Evolutionary conservation across 1,140 invertebrate species (phyloP).

Genomic region (Oncopodura yosiiana): DNA sequence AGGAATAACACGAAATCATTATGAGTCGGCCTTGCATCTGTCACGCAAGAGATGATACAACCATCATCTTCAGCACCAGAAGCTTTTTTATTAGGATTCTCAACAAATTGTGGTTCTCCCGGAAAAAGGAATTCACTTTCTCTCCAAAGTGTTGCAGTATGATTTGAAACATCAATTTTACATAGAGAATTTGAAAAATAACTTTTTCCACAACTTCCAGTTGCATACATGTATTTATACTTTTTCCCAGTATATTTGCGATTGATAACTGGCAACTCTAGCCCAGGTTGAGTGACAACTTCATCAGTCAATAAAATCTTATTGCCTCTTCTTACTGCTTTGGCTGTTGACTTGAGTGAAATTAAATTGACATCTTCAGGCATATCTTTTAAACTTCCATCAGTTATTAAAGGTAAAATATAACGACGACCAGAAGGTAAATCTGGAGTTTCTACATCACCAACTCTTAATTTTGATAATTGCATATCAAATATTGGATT

Average conservation of each 20-base stretch:
- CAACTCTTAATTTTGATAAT: slow-evolving; percentile 1
- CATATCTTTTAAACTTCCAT: not conserved
- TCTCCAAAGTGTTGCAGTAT: slow-evolving; percentile 4
- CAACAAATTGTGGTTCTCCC: slow-evolving; percentile 20
- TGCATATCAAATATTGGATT: slow-evolving; percentile 8
- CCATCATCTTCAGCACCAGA: slow-evolving; percentile 18
- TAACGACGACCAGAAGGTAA: not conserved
- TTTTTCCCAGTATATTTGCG: slow-evolving; percentile 15
- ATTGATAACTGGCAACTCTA: slow-evolving; percentile 20
- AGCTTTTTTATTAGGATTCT: slow-evolving; percentile 7
- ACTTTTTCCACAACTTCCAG: slow-evolving; percentile 7
- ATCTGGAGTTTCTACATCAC: slow-evolving; percentile 2
- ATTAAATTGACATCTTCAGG: not conserved
- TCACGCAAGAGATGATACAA: slow-evolving; percentile 9
- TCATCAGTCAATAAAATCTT: slow-evolving; percentile 11
- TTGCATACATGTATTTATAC: slow-evolving; percentile 18
- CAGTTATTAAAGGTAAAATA: slow-evolving; percentile 9
- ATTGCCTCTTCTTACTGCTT: slow-evolving; percentile 18
- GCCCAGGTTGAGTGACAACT: not conserved
- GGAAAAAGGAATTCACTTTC: slow-evolving; percentile 11
- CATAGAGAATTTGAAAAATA: slow-evolving; percentile 13
- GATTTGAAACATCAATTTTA: slow-evolving; percentile 11
- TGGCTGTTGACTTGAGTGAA: slow-evolving; percentile 35
- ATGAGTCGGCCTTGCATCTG: slow-evolving; percentile 10
- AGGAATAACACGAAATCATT: slow-evolving; percentile 41